Evolutionary conservation across 1,140 invertebrate species (phyloP).

Genomic region (Lepidurus packardi): DNA sequence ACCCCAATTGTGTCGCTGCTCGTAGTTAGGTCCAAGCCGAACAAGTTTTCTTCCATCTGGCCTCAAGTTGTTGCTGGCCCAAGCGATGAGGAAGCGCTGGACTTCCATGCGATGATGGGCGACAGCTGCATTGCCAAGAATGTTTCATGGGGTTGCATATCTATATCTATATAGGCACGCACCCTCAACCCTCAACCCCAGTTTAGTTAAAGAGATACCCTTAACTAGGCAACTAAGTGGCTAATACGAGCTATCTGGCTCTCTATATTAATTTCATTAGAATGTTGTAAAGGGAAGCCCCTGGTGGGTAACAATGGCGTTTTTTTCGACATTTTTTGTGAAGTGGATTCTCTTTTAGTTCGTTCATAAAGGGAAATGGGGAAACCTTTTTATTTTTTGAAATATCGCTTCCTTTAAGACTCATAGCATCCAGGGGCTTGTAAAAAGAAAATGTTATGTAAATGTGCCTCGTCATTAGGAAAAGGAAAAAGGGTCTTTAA

Average conservation of each 20-base stretch:
- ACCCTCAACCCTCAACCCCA: not conserved
- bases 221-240: not conserved
- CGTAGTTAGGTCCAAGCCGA: not conserved
- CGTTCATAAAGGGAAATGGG: not conserved
- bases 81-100: not conserved
- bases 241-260: not conserved
- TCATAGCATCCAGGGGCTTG: not conserved
- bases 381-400: not conserved
- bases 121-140: not conserved
- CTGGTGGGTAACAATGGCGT: not conserved
- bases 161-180: not conserved
- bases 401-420: not conserved
- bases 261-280: conserved; percentile 6
- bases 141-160: not conserved
- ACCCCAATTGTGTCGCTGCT: conserved; percentile 11
- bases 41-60: conserved; percentile 17
- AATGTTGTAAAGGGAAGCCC: not conserved
- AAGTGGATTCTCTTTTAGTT: not conserved
- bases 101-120: conserved; percentile 1
- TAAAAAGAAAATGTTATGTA: conserved; percentile 17
- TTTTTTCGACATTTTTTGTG: not conserved
- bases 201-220: not conserved
- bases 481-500: conserved; percentile 14
- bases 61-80: conserved; percentile 16
- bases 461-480: conserved; percentile 14